Evolutionary conservation across 2,113 vertebrate species (phyloP), one percentile per base, ranked within the genome.

Genomic region (Electrona antarctica): DNA sequence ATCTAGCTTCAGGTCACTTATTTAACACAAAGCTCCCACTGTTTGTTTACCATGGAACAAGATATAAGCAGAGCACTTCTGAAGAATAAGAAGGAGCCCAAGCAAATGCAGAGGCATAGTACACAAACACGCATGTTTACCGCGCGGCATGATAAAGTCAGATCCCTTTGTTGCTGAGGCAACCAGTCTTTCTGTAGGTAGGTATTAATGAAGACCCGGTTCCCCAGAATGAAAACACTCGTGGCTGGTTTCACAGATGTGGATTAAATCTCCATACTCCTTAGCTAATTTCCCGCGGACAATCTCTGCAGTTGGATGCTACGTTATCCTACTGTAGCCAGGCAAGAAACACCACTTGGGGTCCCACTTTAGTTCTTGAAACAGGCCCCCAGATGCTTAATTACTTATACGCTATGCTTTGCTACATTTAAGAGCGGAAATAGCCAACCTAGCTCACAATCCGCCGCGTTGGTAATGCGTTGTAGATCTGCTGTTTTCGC

Each of bases 251-350:
- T 84, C 82, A 79, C 69, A 71, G 82, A 82, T 79, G 80, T 50
- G 79, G 78, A 86, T 87, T 84, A 84, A 1, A 67, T 50, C 59
- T 63, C 29, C 4, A 33, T 33, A 56, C 48, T 83, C 69, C 33
- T 61, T 7, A 52, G 81, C 77, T 84, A 83, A 88, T 88, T 83
- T 77, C 74, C 70, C 33, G 79, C 73, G 84, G 87, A 71, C 73
- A 80, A 77, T 81, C 47, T 69, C 69, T 82, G 86, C 71, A 61
- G 66, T 82, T 60, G 21, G 21, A 21, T 21, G 21, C 21, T 21
- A 21, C 21, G 21, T 21, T 21, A 21, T 21, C 21, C 21, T 21
- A 21, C 21, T 21, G 21, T 21, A 21, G 21, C 21, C 21, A 21
- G 21, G 21, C 21, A 21, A 21, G 21, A 21, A 21, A 21, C 21